phyloP scores from a whole-genome alignment of 2,888 invertebrate genomes.

The Tenthredo notha region DNA sequence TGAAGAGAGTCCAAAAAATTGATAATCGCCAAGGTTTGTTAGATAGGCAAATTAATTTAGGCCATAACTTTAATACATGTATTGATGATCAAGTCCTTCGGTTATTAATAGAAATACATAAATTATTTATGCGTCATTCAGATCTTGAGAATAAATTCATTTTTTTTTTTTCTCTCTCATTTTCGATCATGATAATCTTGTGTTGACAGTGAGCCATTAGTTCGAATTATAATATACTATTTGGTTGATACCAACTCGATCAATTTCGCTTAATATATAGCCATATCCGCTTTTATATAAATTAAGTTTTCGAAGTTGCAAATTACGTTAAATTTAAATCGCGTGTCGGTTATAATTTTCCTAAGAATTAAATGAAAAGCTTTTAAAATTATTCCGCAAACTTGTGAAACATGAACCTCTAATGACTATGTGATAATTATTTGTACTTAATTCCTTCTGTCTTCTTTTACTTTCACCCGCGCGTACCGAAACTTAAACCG shows the following conservation, averaged over 20 bases:
- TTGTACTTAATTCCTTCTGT: constrained; percentile 10
- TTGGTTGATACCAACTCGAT: constrained; percentile 9
- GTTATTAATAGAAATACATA: not conserved
- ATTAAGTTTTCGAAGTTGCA: constrained; percentile 13
- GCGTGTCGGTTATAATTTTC: constrained; percentile 9
- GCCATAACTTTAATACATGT: not conserved
- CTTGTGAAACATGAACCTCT: not conserved
- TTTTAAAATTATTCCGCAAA: not conserved
- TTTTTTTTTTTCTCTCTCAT: not conserved
- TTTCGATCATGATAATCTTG: not conserved
- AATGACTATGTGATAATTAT: constrained; percentile 24
- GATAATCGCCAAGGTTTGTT: not conserved
- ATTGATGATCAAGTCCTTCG: not conserved
- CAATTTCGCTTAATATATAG: constrained; percentile 2
- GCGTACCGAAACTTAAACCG: not conserved
- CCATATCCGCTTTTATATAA: not conserved
- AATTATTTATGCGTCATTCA: not conserved
- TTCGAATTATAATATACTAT: not conserved
- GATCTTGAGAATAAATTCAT: not conserved
- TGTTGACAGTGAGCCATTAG: not conserved
- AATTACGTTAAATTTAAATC: not conserved
- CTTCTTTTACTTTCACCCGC: not conserved
- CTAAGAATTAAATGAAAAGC: not conserved
- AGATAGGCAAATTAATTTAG: not conserved
- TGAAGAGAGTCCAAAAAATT: not conserved